Conservation (phyloP, 2,888 invertebrate genomes). For the Tridacna crocea region DNA sequence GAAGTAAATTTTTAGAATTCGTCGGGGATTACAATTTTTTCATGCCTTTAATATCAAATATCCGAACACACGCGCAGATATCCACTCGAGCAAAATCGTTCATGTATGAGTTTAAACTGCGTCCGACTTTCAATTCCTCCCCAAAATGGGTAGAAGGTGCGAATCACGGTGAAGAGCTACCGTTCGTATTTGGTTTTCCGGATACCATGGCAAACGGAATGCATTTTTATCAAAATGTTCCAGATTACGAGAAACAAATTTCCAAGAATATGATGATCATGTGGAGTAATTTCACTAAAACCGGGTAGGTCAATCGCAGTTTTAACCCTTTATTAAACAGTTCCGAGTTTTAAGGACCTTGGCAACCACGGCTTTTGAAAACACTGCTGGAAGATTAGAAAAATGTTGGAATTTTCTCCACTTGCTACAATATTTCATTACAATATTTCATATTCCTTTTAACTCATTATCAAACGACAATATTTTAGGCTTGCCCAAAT, state of each 20-base stretch:
- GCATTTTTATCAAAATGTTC: conserved; percentile 91
- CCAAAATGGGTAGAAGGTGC: conserved; percentile 97
- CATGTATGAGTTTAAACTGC: conserved; percentile 85
- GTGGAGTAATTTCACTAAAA: conserved; percentile 97
- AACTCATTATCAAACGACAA: too few species aligned
- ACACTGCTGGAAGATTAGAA: too few species aligned
- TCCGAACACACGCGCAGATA: conserved; percentile 40
- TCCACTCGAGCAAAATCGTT: conserved; percentile 37
- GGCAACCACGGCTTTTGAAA: too few species aligned
- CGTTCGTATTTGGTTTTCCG: conserved; percentile 92
- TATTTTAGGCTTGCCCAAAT: too few species aligned
- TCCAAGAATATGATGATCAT: conserved; percentile 95
- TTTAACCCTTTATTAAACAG: not conserved
- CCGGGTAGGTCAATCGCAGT: conserved; percentile 91
- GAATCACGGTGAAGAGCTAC: conserved; percentile 97
- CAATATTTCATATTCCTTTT: too few species aligned
- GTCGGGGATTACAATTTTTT: conserved; percentile 62
- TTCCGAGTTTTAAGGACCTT: not conserved
- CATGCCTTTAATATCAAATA: conserved; percentile 52
- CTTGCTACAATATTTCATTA: too few species aligned
- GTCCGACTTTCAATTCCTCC: conserved; percentile 91
- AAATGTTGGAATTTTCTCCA: too few species aligned
- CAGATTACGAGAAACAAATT: conserved; percentile 92
- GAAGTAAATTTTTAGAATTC: conserved; percentile 53
- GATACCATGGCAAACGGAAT: conserved; percentile 87